Conservation (phyloP, 1,140 invertebrate species). For the Ceratina calcarata region DNA sequence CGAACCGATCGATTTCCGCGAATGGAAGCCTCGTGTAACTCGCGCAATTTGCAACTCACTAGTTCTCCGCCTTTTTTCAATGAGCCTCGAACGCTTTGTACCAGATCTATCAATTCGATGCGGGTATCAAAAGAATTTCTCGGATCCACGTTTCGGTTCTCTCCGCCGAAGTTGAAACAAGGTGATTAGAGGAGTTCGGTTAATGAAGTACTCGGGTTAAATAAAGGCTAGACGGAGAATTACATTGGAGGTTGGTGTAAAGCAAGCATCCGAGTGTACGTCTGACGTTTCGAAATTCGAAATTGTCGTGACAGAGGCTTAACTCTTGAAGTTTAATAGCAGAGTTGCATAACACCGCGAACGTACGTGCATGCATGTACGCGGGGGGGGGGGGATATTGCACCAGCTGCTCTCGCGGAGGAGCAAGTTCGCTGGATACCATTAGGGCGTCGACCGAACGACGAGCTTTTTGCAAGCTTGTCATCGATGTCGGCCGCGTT, state of each 20-base stretch:
- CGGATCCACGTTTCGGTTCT: neutral
- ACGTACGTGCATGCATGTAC: too few relatives aligned
- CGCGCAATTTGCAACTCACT: conserved; percentile 10
- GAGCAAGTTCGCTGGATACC: neutral
- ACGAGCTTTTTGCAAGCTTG: neutral
- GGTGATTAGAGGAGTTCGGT: neutral
- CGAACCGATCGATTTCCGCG: conserved; percentile 18
- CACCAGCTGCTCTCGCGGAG: neutral
- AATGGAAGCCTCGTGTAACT: neutral
- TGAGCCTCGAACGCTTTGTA: too few relatives aligned
- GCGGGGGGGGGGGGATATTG: neutral
- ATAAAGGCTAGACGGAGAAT: neutral
- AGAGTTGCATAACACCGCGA: neutral
- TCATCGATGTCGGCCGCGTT: neutral
- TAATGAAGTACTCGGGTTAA: conserved; percentile 1
- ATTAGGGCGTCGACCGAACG: neutral
- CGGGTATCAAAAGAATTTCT: neutral
- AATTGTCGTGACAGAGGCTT: neutral
- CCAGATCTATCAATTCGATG: too few relatives aligned
- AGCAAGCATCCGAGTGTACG: neutral
- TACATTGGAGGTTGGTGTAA: neutral
- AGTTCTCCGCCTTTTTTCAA: neutral
- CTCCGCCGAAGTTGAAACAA: too few relatives aligned
- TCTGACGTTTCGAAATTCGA: neutral
- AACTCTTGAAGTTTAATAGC: conserved; percentile 14